These are phyloP conservation scores for Geotrypetes seraphini DNA, from an alignment of 2,797 vertebrate genomes.

Conservation along the genomic window DNA sequence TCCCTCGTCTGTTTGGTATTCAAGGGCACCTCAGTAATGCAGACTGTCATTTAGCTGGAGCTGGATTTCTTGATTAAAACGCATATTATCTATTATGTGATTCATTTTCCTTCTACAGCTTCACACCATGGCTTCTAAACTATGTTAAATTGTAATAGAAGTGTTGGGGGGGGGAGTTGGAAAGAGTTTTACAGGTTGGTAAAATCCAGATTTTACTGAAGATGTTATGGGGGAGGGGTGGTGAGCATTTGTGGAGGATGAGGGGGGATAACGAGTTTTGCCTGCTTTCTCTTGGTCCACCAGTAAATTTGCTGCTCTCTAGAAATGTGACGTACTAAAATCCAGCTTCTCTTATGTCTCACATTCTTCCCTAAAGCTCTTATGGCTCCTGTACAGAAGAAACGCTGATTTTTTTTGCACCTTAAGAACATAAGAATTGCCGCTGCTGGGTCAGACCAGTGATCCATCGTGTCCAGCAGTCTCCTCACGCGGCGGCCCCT, in stretches of 20 bases:
- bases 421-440: too few species aligned
- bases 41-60: conserved; percentile 38
- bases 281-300: too few species aligned
- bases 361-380: too few species aligned
- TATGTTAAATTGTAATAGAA: conserved; percentile 48
- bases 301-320: too few species aligned
- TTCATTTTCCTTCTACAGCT: conserved; percentile 38
- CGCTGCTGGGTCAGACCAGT: too few species aligned
- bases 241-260: neutral
- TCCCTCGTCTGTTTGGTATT: conserved; percentile 57
- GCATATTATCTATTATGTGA: conserved; percentile 58
- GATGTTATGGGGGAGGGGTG: neutral
- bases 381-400: too few species aligned
- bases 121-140: conserved; percentile 23
- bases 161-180: neutral
- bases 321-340: too few species aligned
- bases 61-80: conserved; percentile 65
- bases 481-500: too few species aligned
- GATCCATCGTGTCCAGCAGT: too few species aligned
- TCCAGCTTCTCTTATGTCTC: too few species aligned
- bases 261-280: fast-evolving
- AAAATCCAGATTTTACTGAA: neutral
- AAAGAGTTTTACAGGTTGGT: neutral
- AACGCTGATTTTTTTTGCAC: too few species aligned
- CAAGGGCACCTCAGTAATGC: conserved; percentile 34